Evolutionary conservation across 2,797 vertebrate genomes (phyloP), one percentile per base, ranked within the genome.

Genomic region (Mico argentatus): DNA sequence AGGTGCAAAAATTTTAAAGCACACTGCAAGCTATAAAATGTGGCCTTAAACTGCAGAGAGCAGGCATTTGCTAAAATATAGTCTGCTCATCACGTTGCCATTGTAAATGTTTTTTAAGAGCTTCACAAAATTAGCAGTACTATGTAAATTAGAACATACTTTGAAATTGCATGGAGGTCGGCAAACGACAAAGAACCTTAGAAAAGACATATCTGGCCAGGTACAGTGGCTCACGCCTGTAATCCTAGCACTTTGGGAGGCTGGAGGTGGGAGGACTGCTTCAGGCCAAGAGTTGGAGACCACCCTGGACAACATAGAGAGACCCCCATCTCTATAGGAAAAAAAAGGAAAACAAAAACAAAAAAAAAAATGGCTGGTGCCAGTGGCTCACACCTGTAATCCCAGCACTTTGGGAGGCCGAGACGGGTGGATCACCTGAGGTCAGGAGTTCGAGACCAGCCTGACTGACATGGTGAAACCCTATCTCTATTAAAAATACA

Each of bases 111-210:
- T 92, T 67, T 80, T 80, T 83, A 88, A 95, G 94, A 91, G 72
- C 46, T 87, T 76, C 30, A 19, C 52, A 93, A 96, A 96, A 97
- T n/a, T 46, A 94, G 33, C 82, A 76, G 41, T 88, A 48, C 52
- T 94, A 44, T 76, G 86, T 55, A 81, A 75, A 36, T 61, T 72
- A 39, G 73, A 72, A 81, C 17, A 85, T 76, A 57, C 17, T 94
- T 86, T 72, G 57, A 76, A 91, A 94, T 75, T 48, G 13, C 55
- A 52, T 24, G 8, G 73, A 88, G 91, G 55, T 90, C 73, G 61
- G 27, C 92, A 96, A 95, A 82, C 64, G 75, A 44, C 67, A 87
- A 86, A 82, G 50, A 90, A 70, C 36, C 33, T 57, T 70, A 81
- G 64, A 46, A 55, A 94, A 77, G 13, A 44, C 10, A 36, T 67